Percentiles rank a stretch among this genome's conserved stretches.
These are phyloP conservation scores for Pelecanus crispus DNA, from an alignment of 2,113 vertebrate species.

Conservation along the genomic window DNA sequence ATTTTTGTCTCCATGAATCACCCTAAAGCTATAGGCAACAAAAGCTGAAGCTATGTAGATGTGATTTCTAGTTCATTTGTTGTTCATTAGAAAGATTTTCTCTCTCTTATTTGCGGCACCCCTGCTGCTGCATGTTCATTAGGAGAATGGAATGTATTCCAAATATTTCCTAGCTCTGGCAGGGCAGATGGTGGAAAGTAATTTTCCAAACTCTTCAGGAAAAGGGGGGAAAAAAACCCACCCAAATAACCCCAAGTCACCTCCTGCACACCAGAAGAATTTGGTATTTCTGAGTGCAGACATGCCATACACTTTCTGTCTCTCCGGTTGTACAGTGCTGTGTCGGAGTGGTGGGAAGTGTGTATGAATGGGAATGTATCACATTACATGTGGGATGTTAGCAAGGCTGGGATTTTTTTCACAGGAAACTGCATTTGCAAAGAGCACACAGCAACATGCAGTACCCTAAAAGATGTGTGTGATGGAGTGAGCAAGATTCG, in stretches of 20 bases:
- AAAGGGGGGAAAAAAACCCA: background rate
- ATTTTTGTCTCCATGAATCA: slow-evolving; percentile 59
- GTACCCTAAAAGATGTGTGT: slow-evolving; percentile 1
- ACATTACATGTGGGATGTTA: slow-evolving; percentile 44
- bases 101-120: slow-evolving; percentile 46
- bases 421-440: slow-evolving; percentile 44
- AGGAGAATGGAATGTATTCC: slow-evolving; percentile 66
- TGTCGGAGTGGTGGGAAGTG: slow-evolving; percentile 39
- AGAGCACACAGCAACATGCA: slow-evolving; percentile 24
- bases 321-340: slow-evolving; percentile 11
- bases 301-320: background rate
- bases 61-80: slow-evolving; percentile 64
- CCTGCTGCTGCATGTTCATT: slow-evolving; percentile 48
- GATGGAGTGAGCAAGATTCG: background rate
- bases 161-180: slow-evolving; percentile 58
- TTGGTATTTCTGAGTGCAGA: slow-evolving; percentile 1
- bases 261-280: background rate
- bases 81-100: slow-evolving; percentile 70
- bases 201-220: slow-evolving; percentile 60
- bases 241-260: slow-evolving; percentile 7
- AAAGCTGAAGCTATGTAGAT: slow-evolving; percentile 51
- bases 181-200: slow-evolving; percentile 64
- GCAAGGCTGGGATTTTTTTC: slow-evolving; percentile 40
- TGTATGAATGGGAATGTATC: slow-evolving; percentile 48
- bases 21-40: slow-evolving; percentile 61